Percentiles rank a stretch among this genome's conserved stretches.
phyloP scores from a whole-genome alignment of 1,140 invertebrate species.

The Papilio glaucus region DNA sequence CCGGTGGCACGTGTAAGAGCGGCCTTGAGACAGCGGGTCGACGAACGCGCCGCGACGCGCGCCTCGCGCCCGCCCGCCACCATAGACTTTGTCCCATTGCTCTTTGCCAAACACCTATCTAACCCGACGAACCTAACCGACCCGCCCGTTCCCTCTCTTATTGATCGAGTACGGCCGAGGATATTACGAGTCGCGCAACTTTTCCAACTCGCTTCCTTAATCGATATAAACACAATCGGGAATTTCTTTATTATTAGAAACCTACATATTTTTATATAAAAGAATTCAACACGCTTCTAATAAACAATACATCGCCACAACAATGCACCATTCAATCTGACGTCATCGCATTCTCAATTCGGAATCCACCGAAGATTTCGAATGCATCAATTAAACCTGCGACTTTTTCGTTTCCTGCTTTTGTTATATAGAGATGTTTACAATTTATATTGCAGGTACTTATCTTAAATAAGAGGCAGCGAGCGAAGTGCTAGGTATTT shows the following conservation, averaged over 20 bases:
- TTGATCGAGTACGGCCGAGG: slow-evolving; percentile 22
- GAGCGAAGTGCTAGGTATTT: slow-evolving; percentile 43
- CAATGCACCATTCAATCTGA: slow-evolving; percentile 48
- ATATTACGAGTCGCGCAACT: not conserved
- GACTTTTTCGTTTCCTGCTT: not conserved
- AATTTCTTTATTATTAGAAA: not conserved
- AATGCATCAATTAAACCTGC: not conserved
- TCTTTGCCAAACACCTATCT: slow-evolving; percentile 37
- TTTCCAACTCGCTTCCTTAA: not conserved
- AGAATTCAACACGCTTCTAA: slow-evolving; percentile 45
- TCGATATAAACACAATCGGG: not conserved
- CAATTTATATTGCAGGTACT: not conserved
- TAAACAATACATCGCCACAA: slow-evolving; percentile 50
- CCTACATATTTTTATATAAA: not conserved
- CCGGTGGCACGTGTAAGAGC: slow-evolving; percentile 78
- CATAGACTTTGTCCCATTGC: slow-evolving; percentile 59
- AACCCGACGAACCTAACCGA: slow-evolving; percentile 27
- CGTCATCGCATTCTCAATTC: slow-evolving; percentile 41
- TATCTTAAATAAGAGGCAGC: slow-evolving; percentile 28
- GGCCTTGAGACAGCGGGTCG: slow-evolving; percentile 81
- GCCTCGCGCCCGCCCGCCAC: slow-evolving; percentile 53
- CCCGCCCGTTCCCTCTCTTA: slow-evolving; percentile 29
- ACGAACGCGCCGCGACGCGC: slow-evolving; percentile 68
- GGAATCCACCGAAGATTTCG: not conserved
- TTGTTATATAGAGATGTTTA: not conserved